Evolutionary conservation across 2,888 invertebrate genomes (phyloP).

Genomic region (Macrosoma leucophasiata): DNA sequence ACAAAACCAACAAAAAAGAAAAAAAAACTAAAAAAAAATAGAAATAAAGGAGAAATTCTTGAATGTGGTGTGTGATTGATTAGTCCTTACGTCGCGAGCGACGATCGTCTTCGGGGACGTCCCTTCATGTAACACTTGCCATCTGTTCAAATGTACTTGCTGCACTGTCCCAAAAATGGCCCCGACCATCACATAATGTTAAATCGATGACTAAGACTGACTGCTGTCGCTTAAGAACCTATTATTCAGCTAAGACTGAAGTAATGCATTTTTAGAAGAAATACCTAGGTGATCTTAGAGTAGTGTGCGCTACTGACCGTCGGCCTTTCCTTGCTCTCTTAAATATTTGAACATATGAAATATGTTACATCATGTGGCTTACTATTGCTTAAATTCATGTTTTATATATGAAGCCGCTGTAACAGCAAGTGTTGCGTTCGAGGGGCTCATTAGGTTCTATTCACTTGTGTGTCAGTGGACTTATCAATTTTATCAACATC

Average conservation of each 20-base stretch:
- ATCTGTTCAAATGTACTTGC: constrained; percentile 61
- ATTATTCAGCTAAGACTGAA: constrained; percentile 17
- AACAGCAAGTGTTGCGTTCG: constrained; percentile 50
- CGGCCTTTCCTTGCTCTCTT: constrained; percentile 66
- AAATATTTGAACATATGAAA: constrained; percentile 56
- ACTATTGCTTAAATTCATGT: constrained; percentile 38
- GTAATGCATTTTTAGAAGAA: constrained; percentile 58
- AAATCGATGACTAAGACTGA: constrained; percentile 53
- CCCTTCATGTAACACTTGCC: constrained; percentile 65
- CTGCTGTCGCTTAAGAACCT: constrained; percentile 30
- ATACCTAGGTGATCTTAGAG: constrained; percentile 45
- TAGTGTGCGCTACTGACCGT: constrained; percentile 30
- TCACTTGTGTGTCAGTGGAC: constrained; percentile 49
- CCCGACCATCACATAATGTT: no score
- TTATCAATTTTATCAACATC: constrained; percentile 51
- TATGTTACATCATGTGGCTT: constrained; percentile 51
- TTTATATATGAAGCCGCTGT: constrained; percentile 34
- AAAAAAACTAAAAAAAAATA: constrained; percentile 64
- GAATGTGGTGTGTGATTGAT: constrained; percentile 72
- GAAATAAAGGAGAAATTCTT: constrained; percentile 72
- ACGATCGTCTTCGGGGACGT: constrained; percentile 18
- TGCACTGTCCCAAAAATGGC: no score
- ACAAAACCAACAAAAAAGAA: constrained; percentile 52
- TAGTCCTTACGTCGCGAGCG: constrained; percentile 41
- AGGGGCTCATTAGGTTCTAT: constrained; percentile 39